phyloP scores from a whole-genome alignment of 2,113 vertebrate species.

The Leptosomus discolor region DNA sequence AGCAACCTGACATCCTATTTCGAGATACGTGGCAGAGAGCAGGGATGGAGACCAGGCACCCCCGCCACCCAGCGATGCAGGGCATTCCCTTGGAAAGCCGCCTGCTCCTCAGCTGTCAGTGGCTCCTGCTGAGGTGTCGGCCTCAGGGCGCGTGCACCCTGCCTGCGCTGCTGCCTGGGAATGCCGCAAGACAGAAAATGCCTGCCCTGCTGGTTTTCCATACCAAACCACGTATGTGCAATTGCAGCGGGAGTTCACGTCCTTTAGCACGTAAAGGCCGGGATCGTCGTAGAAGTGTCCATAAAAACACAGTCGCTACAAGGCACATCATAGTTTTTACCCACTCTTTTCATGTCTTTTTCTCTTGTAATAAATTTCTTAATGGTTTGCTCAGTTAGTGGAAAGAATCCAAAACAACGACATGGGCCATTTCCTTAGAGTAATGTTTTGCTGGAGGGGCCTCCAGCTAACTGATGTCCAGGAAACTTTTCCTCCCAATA shows the following conservation, averaged over 20 bases:
- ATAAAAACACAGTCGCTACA: background rate
- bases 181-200: background rate
- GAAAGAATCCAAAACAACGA: background rate
- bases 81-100: background rate
- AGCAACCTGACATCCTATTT: background rate
- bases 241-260: background rate
- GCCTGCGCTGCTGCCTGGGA: background rate
- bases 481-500: background rate
- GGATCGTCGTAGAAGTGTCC: background rate
- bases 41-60: background rate
- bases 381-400: background rate
- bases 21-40: background rate
- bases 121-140: background rate
- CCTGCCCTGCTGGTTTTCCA: background rate
- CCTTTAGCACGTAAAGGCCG: background rate
- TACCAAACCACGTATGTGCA: background rate
- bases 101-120: background rate
- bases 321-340: background rate
- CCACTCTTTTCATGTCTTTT: background rate
- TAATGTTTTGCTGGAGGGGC: background rate
- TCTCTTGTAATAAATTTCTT: background rate
- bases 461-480: background rate
- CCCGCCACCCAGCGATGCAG: background rate
- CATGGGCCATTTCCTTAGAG: background rate
- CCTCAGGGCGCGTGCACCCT: background rate